phyloP scores from a whole-genome alignment of 2,113 vertebrate genomes.

The Corythoichthys haematopterus region DNA sequence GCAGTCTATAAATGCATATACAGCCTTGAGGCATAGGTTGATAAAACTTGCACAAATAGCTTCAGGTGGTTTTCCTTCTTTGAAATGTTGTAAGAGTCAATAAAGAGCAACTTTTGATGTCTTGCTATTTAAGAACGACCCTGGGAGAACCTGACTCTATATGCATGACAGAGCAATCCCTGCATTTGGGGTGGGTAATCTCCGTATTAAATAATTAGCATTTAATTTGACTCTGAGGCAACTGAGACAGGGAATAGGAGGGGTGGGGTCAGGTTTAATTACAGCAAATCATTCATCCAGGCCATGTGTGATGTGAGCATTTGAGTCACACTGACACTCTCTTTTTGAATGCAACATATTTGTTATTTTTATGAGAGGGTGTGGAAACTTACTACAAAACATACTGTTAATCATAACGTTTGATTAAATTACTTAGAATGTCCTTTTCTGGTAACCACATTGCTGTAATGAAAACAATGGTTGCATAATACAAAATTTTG shows the following conservation, averaged over 20 bases:
- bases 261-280: constrained; percentile 47
- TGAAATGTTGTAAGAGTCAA: constrained; percentile 51
- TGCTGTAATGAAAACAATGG: too few relatives aligned
- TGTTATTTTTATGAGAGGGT: neutral
- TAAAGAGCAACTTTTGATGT: constrained; percentile 54
- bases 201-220: constrained; percentile 36
- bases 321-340: neutral
- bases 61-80: constrained; percentile 40
- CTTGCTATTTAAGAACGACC: constrained; percentile 47
- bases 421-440: too few relatives aligned
- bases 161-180: constrained; percentile 42
- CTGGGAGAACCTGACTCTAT: constrained; percentile 35
- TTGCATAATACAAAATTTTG: neutral
- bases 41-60: constrained; percentile 60
- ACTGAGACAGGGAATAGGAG: constrained; percentile 1
- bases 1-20: constrained; percentile 16
- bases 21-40: constrained; percentile 56
- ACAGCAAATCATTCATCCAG: constrained; percentile 45
- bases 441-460: too few relatives aligned
- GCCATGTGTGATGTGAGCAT: constrained; percentile 12
- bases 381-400: neutral
- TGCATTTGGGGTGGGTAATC: constrained; percentile 36
- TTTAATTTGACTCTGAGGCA: constrained; percentile 50
- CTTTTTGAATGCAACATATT: neutral
- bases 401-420: neutral